Evolutionary conservation across 2,888 invertebrate genomes (phyloP).

Genomic region (Agrilus biguttatus): DNA sequence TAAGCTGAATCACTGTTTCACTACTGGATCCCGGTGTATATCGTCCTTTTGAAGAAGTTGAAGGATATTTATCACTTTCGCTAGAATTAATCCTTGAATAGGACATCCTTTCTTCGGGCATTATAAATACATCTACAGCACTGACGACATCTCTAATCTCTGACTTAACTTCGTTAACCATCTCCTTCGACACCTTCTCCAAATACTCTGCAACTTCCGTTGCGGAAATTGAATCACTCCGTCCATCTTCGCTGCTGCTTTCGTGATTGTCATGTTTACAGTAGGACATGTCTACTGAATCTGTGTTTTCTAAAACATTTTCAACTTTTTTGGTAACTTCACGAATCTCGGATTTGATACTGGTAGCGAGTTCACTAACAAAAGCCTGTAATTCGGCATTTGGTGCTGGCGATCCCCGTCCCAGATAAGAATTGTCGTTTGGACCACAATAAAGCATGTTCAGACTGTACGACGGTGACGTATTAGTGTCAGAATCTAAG

Average conservation of each 20-base stretch:
- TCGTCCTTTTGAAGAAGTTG: slow-evolving; percentile 15
- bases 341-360: slow-evolving; percentile 68
- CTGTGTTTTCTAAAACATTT: slow-evolving; percentile 59
- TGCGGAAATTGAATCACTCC: slow-evolving; percentile 57
- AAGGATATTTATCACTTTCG: slow-evolving; percentile 17
- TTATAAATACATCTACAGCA: slow-evolving; percentile 48
- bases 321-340: slow-evolving; percentile 70
- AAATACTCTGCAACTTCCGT: slow-evolving; percentile 64
- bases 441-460: slow-evolving; percentile 34
- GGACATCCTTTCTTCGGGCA: slow-evolving; percentile 25
- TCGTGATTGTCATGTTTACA: slow-evolving; percentile 25
- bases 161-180: slow-evolving; percentile 66
- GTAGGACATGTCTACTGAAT: slow-evolving; percentile 34
- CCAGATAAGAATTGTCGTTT: slow-evolving; percentile 39
- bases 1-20: slow-evolving; percentile 24
- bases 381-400: slow-evolving; percentile 56
- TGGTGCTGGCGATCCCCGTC: slow-evolving; percentile 38
- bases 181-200: slow-evolving; percentile 62
- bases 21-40: slow-evolving; percentile 25
- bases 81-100: slow-evolving; percentile 24
- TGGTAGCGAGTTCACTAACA: slow-evolving; percentile 62
- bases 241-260: slow-evolving; percentile 44
- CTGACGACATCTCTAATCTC: slow-evolving; percentile 61
- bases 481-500: slow-evolving; percentile 37
- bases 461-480: slow-evolving; percentile 33